phyloP scores from a whole-genome alignment of 1,140 invertebrate genomes.

The Pseudomyrmex gracilis region DNA sequence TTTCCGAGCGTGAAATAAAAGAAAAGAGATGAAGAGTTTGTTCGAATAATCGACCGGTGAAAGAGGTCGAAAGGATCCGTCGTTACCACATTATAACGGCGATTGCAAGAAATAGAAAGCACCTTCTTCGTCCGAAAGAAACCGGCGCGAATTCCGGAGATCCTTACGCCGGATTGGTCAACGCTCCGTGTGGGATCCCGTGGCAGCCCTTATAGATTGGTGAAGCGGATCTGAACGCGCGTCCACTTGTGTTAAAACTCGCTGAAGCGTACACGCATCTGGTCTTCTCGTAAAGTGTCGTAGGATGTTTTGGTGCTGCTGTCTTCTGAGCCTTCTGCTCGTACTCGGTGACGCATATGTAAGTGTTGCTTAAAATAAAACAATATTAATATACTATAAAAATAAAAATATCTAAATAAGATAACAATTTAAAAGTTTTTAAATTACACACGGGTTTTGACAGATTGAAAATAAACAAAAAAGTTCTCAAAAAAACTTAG shows the following conservation, averaged over 20 bases:
- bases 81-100: conserved; percentile 7
- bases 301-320: conserved; percentile 34
- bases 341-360: conserved; percentile 13
- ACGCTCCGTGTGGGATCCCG: conserved; percentile 62
- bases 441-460: too few relatives aligned
- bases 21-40: neutral
- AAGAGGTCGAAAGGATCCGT: conserved; percentile 26
- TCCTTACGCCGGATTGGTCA: conserved; percentile 68
- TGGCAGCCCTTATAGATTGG: conserved; percentile 72
- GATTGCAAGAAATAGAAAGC: conserved; percentile 66
- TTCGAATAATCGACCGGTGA: conserved; percentile 23
- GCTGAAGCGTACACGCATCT: neutral
- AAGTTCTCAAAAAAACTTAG: too few relatives aligned
- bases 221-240: conserved; percentile 16
- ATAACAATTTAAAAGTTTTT: too few relatives aligned
- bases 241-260: conserved; percentile 31
- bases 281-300: neutral
- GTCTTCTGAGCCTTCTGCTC: conserved; percentile 10
- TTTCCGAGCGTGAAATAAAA: conserved; percentile 47
- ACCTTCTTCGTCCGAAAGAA: conserved; percentile 19
- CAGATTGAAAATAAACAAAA: too few relatives aligned
- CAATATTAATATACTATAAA: too few relatives aligned
- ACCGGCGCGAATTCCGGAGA: neutral
- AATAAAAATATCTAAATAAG: neutral
- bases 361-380: conserved; percentile 9